These are phyloP conservation scores for Heliconius congener DNA, from an alignment of 1,140 invertebrate species.

Conservation along the genomic window DNA sequence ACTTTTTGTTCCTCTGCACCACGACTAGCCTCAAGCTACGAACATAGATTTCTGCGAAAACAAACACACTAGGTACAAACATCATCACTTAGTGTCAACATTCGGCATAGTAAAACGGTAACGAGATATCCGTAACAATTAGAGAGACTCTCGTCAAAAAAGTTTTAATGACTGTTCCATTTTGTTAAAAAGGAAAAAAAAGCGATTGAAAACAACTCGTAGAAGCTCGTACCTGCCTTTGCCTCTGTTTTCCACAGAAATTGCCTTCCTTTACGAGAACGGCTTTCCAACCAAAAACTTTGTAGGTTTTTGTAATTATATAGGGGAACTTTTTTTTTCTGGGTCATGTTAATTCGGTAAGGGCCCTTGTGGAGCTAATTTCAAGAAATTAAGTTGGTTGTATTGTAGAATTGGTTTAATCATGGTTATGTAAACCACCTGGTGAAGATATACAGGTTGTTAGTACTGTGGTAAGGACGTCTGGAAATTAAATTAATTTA, in stretches of 20 bases:
- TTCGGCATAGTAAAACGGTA: slow-evolving; percentile 43
- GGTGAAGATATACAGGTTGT: background rate
- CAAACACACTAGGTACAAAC: slow-evolving; percentile 21
- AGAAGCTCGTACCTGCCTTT: slow-evolving; percentile 35
- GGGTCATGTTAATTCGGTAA: slow-evolving; percentile 30
- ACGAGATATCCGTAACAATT: slow-evolving; percentile 68
- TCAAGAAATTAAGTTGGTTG: background rate
- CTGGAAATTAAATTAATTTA: background rate
- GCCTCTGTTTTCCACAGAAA: slow-evolving; percentile 35
- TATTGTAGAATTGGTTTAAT: background rate
- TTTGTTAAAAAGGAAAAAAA: slow-evolving; percentile 52
- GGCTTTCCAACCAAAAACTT: slow-evolving; percentile 33
- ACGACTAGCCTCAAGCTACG: no score
- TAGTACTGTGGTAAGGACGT: background rate
- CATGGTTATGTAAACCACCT: background rate
- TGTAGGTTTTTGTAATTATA: slow-evolving; percentile 36
- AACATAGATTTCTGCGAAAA: background rate
- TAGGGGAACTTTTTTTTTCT: slow-evolving; percentile 32
- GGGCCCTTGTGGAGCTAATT: background rate
- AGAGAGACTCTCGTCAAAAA: slow-evolving; percentile 57
- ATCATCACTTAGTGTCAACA: slow-evolving; percentile 33
- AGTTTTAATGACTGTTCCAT: slow-evolving; percentile 66
- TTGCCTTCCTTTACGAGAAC: slow-evolving; percentile 29
- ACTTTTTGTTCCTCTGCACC: no score
- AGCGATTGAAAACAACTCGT: slow-evolving; percentile 58